These are phyloP conservation scores for Merluccius polli DNA, from an alignment of 2,797 vertebrate genomes.

Conservation along the genomic window DNA sequence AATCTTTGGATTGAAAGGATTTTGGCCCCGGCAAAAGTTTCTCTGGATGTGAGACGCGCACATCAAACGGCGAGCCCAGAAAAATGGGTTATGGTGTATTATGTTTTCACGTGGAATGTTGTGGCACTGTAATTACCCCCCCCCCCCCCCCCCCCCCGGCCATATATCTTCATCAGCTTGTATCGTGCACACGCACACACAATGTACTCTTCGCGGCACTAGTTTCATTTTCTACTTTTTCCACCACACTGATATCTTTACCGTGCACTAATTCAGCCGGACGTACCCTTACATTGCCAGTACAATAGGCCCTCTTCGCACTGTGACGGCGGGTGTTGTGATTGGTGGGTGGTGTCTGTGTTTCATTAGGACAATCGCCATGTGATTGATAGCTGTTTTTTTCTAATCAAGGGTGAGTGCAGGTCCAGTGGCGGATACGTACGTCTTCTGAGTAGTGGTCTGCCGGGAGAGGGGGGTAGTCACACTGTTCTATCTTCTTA, in stretches of 20 bases:
- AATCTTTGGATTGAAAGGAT: conserved; percentile 22
- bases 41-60: not conserved
- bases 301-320: too few species aligned
- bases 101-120: not conserved
- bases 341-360: too few species aligned
- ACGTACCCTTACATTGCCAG: too few species aligned
- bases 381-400: too few species aligned
- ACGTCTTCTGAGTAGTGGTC: conserved; percentile 99
- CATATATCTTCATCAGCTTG: not conserved
- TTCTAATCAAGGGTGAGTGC: not conserved
- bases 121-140: not conserved
- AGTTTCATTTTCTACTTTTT: not conserved
- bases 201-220: not conserved
- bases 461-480: conserved; percentile 96
- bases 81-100: not conserved
- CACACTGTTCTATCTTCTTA: conserved; percentile 99
- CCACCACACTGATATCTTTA: too few species aligned
- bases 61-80: not conserved
- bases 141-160: too few species aligned
- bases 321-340: too few species aligned
- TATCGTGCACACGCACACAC: not conserved
- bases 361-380: too few species aligned
- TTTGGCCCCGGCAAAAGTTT: conserved; percentile 42
- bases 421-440: conserved; percentile 28
- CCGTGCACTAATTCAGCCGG: not conserved